Conservation (phyloP, 2,797 vertebrate genomes). For the Sorex maritimensis region DNA sequence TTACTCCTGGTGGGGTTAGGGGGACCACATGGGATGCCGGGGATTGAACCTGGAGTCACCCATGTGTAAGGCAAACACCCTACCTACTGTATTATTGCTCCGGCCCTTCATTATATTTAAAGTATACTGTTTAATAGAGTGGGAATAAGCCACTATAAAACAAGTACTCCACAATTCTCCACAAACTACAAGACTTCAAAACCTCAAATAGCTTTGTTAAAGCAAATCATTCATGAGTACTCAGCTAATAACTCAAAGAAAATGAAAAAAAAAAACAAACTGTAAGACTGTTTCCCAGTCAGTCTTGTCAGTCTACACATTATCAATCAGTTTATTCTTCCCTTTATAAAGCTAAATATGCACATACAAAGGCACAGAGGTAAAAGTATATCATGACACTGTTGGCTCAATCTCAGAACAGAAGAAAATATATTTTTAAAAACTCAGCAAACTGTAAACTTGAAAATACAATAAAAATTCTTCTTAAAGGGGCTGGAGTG, state of each 20-base stretch:
- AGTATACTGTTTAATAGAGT: background rate
- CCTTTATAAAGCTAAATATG: constrained; percentile 2
- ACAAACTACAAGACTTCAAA: constrained; percentile 1
- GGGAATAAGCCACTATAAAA: constrained; percentile 60
- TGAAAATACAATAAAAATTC: constrained; percentile 52
- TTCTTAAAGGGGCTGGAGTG: background rate
- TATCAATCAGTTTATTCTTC: background rate
- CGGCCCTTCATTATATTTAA: constrained; percentile 26
- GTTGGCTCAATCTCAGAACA: constrained; percentile 61
- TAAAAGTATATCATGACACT: constrained; percentile 9
- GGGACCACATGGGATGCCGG: too few relatives aligned
- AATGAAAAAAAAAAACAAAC: background rate
- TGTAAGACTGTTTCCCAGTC: background rate
- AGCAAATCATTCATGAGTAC: constrained; percentile 37
- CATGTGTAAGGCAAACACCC: too few relatives aligned
- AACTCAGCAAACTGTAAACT: background rate
- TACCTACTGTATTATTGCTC: too few relatives aligned
- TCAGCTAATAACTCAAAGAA: constrained; percentile 18
- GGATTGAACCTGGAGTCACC: too few relatives aligned
- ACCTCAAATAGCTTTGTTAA: background rate
- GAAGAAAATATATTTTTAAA: constrained; percentile 26
- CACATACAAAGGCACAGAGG: background rate
- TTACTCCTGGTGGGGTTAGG: too few relatives aligned
- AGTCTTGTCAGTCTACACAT: background rate
- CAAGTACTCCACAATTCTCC: background rate